Evolutionary conservation across 2,797 vertebrate species (phyloP).

Genomic region (Sebastes iracundus): DNA sequence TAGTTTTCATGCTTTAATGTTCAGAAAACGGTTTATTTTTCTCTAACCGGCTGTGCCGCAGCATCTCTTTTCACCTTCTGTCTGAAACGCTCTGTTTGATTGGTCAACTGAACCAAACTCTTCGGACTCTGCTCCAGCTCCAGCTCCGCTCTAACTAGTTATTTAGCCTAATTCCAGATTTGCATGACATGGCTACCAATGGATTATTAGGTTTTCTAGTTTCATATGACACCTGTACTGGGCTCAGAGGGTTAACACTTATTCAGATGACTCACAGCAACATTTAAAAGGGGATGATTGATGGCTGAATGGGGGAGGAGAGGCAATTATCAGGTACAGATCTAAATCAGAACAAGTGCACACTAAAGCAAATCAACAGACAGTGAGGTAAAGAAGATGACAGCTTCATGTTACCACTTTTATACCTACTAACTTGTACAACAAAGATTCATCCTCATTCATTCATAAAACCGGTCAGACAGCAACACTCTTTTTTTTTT

Average conservation of each 20-base stretch:
- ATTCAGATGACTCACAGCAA: not conserved
- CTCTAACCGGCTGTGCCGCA: too few relatives aligned
- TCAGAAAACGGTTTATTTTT: too few relatives aligned
- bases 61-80: too few relatives aligned
- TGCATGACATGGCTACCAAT: too few relatives aligned
- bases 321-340: not conserved
- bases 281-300: conserved; percentile 13
- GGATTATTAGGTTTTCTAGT: too few relatives aligned
- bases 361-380: not conserved
- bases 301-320: not conserved
- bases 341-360: not conserved
- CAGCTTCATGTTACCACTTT: not conserved
- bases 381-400: not conserved
- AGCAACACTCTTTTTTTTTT: not conserved
- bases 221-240: too few relatives aligned
- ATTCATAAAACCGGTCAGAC: conserved; percentile 42
- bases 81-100: too few relatives aligned
- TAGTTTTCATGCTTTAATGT: too few relatives aligned
- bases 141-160: too few relatives aligned
- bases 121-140: too few relatives aligned
- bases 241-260: not conserved
- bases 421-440: not conserved
- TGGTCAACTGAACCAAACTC: too few relatives aligned
- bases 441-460: conserved; percentile 25
- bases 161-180: too few relatives aligned